These are phyloP conservation scores for Temnothorax curvispinosus DNA, from an alignment of 1,140 invertebrate genomes.

Conservation along the genomic window DNA sequence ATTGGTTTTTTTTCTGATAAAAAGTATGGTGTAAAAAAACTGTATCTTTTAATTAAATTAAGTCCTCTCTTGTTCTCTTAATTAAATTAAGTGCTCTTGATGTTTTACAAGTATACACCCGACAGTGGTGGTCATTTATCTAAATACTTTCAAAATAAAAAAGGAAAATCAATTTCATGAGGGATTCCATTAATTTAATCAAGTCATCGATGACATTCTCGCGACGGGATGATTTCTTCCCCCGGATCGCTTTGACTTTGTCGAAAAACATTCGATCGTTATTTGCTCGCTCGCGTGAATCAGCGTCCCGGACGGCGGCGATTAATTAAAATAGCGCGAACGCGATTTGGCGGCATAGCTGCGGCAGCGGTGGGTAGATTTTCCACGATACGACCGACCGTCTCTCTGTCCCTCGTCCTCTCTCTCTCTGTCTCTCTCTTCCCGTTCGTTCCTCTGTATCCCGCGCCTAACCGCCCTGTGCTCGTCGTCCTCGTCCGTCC, in stretches of 20 bases:
- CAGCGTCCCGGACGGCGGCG: constrained; percentile 69
- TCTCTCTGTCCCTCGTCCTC: constrained; percentile 40
- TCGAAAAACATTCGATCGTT: constrained; percentile 29
- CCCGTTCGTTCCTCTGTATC: constrained; percentile 60
- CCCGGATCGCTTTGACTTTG: not conserved
- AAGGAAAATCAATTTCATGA: not conserved
- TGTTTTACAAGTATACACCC: not conserved
- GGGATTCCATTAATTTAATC: constrained; percentile 16
- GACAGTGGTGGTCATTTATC: not conserved
- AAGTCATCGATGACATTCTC: not conserved
- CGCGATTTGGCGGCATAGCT: constrained; percentile 82
- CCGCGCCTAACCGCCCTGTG: constrained; percentile 41
- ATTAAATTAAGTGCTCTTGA: not conserved
- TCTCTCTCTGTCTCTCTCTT: constrained; percentile 12
- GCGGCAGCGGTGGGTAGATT: constrained; percentile 78
- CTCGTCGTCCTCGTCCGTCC: constrained; percentile 61
- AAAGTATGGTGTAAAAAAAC: not conserved
- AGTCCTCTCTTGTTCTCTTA: not conserved
- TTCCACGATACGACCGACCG: constrained; percentile 70
- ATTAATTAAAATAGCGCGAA: constrained; percentile 84
- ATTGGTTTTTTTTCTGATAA: not conserved
- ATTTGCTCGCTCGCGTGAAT: constrained; percentile 27
- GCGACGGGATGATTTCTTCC: constrained; percentile 16
- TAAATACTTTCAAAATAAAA: not conserved
- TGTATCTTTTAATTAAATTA: constrained; percentile 20